Evolutionary conservation across 2,113 vertebrate species (phyloP).

Genomic region (Hepsetus odoe): DNA sequence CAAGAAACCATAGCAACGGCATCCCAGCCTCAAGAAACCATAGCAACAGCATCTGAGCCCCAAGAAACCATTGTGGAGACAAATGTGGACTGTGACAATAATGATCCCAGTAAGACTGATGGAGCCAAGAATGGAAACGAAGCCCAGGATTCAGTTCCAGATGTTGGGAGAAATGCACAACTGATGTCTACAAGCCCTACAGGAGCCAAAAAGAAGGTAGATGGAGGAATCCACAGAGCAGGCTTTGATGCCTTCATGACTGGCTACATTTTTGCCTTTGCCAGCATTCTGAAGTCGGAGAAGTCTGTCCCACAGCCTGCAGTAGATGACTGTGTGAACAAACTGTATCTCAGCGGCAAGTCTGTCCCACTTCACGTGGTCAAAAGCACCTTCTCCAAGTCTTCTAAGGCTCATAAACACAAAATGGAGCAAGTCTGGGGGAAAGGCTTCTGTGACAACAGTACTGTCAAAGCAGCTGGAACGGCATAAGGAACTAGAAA

Average conservation of each 20-base stretch:
- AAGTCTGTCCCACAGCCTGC: slow-evolving; percentile 54
- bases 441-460: slow-evolving; percentile 48
- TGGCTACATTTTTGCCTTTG: slow-evolving; percentile 88
- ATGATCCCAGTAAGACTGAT: not conserved
- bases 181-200: not conserved
- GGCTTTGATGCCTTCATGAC: slow-evolving; percentile 99
- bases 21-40: not conserved
- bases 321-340: slow-evolving; percentile 86
- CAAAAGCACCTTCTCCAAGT: slow-evolving; percentile 92
- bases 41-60: not conserved
- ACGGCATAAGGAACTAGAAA: not conserved
- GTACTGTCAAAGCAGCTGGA: not conserved
- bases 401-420: slow-evolving; percentile 87
- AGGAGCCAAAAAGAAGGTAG: slow-evolving; percentile 42
- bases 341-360: slow-evolving; percentile 97
- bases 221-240: slow-evolving; percentile 84
- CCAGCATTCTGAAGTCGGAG: slow-evolving; percentile 66
- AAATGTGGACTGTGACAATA: not conserved
- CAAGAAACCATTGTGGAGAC: not conserved
- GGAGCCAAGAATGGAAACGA: not conserved
- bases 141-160: not conserved
- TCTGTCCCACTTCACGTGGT: slow-evolving; percentile 86
- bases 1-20: not conserved
- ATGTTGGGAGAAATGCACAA: not conserved
- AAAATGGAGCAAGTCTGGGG: slow-evolving; percentile 90